Evolutionary conservation across 2,888 invertebrate genomes (phyloP).

Genomic region (Campopleginae sp.): DNA sequence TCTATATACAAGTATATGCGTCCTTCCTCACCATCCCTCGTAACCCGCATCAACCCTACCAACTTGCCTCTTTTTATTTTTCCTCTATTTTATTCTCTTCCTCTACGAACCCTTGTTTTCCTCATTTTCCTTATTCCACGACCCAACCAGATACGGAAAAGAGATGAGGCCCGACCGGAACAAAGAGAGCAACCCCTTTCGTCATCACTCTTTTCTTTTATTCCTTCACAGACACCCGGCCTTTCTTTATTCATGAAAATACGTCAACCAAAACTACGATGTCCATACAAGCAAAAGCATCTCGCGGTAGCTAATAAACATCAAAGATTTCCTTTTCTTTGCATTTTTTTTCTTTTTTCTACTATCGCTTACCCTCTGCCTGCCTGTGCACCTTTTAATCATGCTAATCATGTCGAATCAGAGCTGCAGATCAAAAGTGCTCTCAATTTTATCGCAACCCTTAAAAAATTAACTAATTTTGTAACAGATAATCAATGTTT

Average conservation of each 20-base stretch:
- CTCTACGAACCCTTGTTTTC: slow-evolving; percentile 52
- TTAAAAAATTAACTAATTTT: no score
- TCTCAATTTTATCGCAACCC: no score
- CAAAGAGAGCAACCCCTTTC: slow-evolving; percentile 11
- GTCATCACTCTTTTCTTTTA: slow-evolving; percentile 53
- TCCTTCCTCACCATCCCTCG: slow-evolving; percentile 42
- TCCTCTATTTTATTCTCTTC: slow-evolving; percentile 48
- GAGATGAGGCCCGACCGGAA: not conserved
- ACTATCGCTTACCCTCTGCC: not conserved
- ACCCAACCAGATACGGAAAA: not conserved
- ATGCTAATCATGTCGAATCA: no score
- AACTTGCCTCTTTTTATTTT: slow-evolving; percentile 15
- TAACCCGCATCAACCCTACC: slow-evolving; percentile 40
- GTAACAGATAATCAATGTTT: no score
- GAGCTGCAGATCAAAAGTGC: no score
- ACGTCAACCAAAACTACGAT: slow-evolving; percentile 39
- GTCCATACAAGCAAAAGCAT: slow-evolving; percentile 28
- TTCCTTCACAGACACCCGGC: slow-evolving; percentile 45
- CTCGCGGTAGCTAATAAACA: slow-evolving; percentile 54
- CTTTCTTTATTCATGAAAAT: slow-evolving; percentile 68
- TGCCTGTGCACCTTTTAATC: not conserved
- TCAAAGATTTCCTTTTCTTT: slow-evolving; percentile 53
- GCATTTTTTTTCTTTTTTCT: slow-evolving; percentile 30
- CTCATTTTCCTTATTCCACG: slow-evolving; percentile 18
- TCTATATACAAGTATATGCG: slow-evolving; percentile 35